phyloP scores from a whole-genome alignment of 2,113 vertebrate genomes.

The Hippocampus barbouri region DNA sequence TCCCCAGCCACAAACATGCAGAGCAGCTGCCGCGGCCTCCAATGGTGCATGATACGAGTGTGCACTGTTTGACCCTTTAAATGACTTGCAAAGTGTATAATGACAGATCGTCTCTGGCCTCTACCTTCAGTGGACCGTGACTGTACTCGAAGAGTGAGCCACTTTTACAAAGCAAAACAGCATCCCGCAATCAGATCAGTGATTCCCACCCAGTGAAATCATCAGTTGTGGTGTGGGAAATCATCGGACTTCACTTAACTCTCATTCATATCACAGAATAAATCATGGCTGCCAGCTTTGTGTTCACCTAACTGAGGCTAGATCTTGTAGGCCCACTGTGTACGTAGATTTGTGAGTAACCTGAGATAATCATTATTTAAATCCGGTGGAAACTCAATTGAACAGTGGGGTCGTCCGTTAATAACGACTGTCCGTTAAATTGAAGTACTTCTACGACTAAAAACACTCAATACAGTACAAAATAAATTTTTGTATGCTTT shows the following conservation, averaged over 20 bases:
- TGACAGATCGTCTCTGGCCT: not conserved
- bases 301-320: not conserved
- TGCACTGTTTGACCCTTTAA: not conserved
- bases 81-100: not conserved
- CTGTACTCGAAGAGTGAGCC: not conserved
- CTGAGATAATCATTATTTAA: not conserved
- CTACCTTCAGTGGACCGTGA: not conserved
- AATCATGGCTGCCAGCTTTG: not conserved
- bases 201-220: not conserved
- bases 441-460: no score
- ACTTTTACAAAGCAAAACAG: not conserved
- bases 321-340: not conserved
- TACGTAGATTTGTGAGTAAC: not conserved
- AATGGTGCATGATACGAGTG: not conserved
- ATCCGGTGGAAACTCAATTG: not conserved
- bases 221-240: not conserved
- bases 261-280: not conserved
- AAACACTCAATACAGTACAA: no score
- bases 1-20: conserved; percentile 2
- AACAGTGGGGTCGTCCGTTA: no score
- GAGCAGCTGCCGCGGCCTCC: not conserved
- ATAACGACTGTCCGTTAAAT: no score
- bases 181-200: not conserved
- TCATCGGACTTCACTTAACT: not conserved
- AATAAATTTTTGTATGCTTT: no score